A percentile compares a stretch with the other conserved stretches of the same genome.
Evolutionary conservation across 2,797 vertebrate genomes (phyloP).

Genomic region (Anas acuta): DNA sequence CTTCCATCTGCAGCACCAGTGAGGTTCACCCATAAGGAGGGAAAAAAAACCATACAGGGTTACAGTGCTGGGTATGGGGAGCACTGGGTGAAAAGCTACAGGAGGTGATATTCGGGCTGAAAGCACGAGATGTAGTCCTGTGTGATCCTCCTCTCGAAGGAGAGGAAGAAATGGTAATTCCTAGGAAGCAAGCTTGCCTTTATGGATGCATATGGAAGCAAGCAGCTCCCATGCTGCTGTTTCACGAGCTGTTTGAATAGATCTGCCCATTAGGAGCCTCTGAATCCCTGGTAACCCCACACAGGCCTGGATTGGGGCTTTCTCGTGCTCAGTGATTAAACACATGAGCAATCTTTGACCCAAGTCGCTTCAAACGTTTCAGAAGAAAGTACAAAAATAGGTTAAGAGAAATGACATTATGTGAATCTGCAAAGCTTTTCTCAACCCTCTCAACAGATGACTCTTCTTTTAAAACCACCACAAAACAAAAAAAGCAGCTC

Average conservation of each 20-base stretch:
- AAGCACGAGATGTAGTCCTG: not conserved
- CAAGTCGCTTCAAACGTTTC: not conserved
- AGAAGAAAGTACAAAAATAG: not conserved
- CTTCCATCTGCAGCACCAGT: not conserved
- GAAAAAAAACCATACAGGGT: not conserved
- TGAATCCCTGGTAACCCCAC: not conserved
- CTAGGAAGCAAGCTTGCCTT: not conserved
- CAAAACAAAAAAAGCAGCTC: not conserved
- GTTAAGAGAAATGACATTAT: not conserved
- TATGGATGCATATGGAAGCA: not conserved
- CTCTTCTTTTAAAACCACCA: not conserved
- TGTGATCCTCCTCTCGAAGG: not conserved
- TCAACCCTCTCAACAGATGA: constrained; percentile 13
- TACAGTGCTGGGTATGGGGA: not conserved
- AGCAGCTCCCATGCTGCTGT: not conserved
- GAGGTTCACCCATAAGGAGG: not conserved
- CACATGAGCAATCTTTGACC: not conserved
- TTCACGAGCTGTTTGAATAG: not conserved
- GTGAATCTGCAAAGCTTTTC: not conserved
- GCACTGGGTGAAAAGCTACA: not conserved
- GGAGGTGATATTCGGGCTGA: not conserved
- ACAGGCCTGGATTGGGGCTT: not conserved
- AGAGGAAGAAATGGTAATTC: not conserved
- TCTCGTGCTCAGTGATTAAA: not conserved
- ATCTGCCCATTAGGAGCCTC: not conserved